These are phyloP conservation scores for Taurulus bubalis DNA, from an alignment of 2,113 vertebrate genomes.

Conservation along the genomic window DNA sequence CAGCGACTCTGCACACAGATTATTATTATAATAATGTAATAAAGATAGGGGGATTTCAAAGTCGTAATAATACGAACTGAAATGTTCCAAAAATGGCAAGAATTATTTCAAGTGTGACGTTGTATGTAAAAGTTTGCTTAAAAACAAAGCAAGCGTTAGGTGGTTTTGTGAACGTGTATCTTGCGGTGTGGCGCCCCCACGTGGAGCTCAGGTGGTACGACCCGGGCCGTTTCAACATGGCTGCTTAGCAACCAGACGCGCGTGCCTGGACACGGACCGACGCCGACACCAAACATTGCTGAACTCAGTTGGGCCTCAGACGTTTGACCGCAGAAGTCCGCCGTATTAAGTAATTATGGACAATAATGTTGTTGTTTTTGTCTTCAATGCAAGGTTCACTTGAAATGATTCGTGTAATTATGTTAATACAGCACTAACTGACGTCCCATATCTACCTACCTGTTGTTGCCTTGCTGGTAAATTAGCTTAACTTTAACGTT, in stretches of 20 bases:
- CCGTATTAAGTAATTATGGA: neutral
- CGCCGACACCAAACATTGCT: conserved; percentile 41
- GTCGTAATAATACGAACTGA: neutral
- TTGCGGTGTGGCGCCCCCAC: conserved; percentile 62
- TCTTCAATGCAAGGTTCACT: neutral
- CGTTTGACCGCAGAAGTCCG: neutral
- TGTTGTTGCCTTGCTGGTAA: neutral
- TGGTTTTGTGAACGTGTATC: neutral
- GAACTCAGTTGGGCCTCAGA: neutral
- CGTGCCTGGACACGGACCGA: conserved; percentile 62
- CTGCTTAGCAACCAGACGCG: conserved; percentile 77
- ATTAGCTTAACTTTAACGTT: conserved; percentile 2
- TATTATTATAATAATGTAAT: too few species aligned
- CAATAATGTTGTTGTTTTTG: neutral
- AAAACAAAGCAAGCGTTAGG: neutral
- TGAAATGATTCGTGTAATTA: neutral
- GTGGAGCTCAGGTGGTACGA: conserved; percentile 28
- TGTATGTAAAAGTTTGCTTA: neutral
- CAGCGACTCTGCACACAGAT: too few species aligned
- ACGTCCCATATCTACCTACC: too few species aligned
- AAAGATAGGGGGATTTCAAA: neutral
- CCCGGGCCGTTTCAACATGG: conserved; percentile 50
- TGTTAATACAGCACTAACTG: neutral
- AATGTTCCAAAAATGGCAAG: neutral
- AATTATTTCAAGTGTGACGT: neutral